phyloP scores from a whole-genome alignment of 30 jellyfish, hydroid and myxozoan species.

The Hydractinia symbiolongicarpus region DNA sequence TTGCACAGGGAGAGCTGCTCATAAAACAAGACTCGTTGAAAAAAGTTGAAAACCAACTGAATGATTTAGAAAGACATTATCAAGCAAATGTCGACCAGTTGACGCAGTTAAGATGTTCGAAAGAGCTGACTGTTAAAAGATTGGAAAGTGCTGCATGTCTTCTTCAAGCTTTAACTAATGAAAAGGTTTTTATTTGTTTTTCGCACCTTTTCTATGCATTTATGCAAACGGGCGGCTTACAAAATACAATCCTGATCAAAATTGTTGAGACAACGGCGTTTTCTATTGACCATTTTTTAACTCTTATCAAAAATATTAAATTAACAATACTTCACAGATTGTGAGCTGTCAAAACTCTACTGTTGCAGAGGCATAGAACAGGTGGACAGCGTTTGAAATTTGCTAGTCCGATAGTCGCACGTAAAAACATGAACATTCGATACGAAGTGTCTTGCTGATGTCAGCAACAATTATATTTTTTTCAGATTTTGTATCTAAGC shows the following conservation, averaged over 20 bases:
- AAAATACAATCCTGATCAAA: no score
- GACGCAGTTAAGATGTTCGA: conserved; percentile 41
- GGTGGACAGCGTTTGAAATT: no score
- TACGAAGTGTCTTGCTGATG: no score
- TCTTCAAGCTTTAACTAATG: conserved; percentile 68
- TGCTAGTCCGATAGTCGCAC: no score
- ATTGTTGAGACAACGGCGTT: no score
- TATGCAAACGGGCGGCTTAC: no score
- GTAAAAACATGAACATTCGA: no score
- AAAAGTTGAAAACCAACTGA: conserved; percentile 74
- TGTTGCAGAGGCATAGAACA: no score
- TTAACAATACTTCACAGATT: neutral
- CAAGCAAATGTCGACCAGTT: conserved; percentile 50
- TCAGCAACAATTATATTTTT: no score
- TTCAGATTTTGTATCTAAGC: no score
- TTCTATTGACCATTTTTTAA: no score
- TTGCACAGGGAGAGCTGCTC: conserved; percentile 50
- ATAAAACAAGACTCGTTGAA: conserved; percentile 49
- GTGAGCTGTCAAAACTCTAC: neutral
- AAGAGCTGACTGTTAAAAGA: conserved; percentile 61
- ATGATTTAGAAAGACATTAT: conserved; percentile 44
- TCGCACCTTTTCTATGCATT: neutral
- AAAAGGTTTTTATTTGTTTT: conserved; percentile 47
- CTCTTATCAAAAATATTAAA: no score
- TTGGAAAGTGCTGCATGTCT: conserved; percentile 64